A percentile compares a stretch with the other conserved stretches of the same genome.
Evolutionary conservation across 2,888 invertebrate genomes (phyloP).

Genomic region (Eupelmus urozonus): DNA sequence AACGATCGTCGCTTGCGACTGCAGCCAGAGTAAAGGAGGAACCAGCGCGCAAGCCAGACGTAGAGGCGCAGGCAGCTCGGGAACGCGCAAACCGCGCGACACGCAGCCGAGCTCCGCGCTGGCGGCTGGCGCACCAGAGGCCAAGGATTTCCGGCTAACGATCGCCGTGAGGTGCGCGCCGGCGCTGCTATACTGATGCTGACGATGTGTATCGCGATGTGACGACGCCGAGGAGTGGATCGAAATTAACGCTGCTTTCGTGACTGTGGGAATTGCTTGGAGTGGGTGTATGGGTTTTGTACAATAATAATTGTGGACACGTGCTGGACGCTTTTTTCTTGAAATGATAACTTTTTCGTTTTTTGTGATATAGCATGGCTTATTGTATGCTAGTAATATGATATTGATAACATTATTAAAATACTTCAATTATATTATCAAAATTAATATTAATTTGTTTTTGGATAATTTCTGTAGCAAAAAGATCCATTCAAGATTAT

Average conservation of each 20-base stretch:
- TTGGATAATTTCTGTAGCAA: too few species aligned
- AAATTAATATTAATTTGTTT: too few species aligned
- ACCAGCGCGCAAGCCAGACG: not conserved
- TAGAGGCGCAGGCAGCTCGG: slow-evolving; percentile 1
- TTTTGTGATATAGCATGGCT: too few species aligned
- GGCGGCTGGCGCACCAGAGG: not conserved
- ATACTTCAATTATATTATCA: too few species aligned
- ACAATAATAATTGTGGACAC: too few species aligned
- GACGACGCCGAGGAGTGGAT: not conserved
- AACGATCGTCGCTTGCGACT: slow-evolving; percentile 24
- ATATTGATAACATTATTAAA: too few species aligned
- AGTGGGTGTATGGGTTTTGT: too few species aligned
- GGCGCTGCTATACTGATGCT: not conserved
- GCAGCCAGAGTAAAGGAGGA: not conserved
- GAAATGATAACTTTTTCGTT: too few species aligned
- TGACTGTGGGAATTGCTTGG: too few species aligned
- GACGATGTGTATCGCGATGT: not conserved
- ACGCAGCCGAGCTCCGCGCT: not conserved
- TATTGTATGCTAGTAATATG: too few species aligned
- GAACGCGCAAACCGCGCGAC: slow-evolving; percentile 38
- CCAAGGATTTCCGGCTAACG: slow-evolving; percentile 29
- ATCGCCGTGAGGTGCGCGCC: not conserved
- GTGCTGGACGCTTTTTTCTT: too few species aligned
- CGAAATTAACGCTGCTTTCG: slow-evolving; percentile 29
- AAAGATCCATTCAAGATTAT: too few species aligned